Evolutionary conservation across 2,888 invertebrate species (phyloP).

Genomic region (Drosophila nr. medialis): DNA sequence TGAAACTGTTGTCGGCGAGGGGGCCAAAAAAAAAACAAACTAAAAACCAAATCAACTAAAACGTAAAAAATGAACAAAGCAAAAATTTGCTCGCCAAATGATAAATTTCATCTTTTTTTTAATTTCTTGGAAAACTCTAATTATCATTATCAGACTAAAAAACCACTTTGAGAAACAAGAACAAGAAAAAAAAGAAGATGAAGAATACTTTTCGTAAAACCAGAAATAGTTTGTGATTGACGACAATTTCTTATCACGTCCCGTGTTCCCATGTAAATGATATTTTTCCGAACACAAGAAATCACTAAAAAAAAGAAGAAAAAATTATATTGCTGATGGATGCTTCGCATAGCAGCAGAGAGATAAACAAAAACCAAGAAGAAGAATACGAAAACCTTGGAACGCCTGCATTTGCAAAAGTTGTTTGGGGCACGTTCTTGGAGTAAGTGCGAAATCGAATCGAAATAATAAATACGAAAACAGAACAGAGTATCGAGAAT

Average conservation of each 20-base stretch:
- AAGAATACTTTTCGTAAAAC: conserved; percentile 53
- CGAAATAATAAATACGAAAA: conserved; percentile 16
- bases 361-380: conserved; percentile 11
- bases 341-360: conserved; percentile 30
- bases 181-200: conserved; percentile 22
- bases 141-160: conserved; percentile 73
- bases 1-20: conserved; percentile 48
- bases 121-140: conserved; percentile 76
- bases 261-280: conserved; percentile 66
- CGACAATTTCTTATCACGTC: conserved; percentile 44
- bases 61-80: conserved; percentile 6
- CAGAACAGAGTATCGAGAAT: conserved; percentile 35
- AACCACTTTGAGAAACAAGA: conserved; percentile 48
- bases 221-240: conserved; percentile 57
- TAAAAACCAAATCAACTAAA: conserved; percentile 2
- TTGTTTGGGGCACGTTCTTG: conserved; percentile 35
- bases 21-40: conserved; percentile 5
- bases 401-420: conserved; percentile 33
- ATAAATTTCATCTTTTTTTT: conserved; percentile 64
- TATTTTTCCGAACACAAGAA: conserved; percentile 70
- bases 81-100: conserved; percentile 63
- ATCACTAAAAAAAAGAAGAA: conserved; percentile 61
- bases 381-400: conserved; percentile 38
- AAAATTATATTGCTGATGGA: conserved; percentile 28
- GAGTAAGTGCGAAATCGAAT: conserved; percentile 46